Evolutionary conservation across 2,113 vertebrate species (phyloP).

Genomic region (Embiotoca jacksoni): DNA sequence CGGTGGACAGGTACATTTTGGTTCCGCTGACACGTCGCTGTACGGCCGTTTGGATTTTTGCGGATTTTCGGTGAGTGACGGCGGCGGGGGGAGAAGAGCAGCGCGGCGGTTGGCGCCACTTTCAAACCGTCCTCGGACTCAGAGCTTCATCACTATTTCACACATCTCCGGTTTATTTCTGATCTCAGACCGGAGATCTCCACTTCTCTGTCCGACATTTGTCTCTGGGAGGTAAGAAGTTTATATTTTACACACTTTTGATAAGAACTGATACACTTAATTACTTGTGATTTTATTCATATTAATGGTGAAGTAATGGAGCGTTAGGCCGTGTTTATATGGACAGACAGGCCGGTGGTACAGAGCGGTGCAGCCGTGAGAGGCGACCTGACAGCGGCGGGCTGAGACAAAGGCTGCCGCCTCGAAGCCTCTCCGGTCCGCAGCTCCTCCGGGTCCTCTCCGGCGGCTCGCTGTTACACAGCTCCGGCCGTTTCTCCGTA

Average conservation of each 20-base stretch:
- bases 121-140: slow-evolving; percentile 78
- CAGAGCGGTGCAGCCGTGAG: background rate
- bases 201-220: slow-evolving; percentile 31
- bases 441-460: too few relatives aligned
- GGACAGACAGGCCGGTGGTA: background rate
- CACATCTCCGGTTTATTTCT: too few relatives aligned
- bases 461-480: too few relatives aligned
- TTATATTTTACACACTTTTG: background rate
- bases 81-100: slow-evolving; percentile 55
- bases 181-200: background rate
- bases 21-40: slow-evolving; percentile 34
- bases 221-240: slow-evolving; percentile 66
- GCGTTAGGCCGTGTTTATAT: background rate
- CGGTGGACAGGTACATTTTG: slow-evolving; percentile 51
- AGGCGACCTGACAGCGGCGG: background rate
- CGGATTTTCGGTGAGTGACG: slow-evolving; percentile 73
- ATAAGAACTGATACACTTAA: background rate
- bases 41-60: slow-evolving; percentile 61
- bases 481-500: background rate
- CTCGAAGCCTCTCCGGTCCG: too few relatives aligned
- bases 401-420: slow-evolving; percentile 22
- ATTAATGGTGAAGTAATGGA: background rate
- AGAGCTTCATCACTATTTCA: slow-evolving; percentile 50
- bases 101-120: slow-evolving; percentile 78
- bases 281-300: slow-evolving; percentile 10